Percentiles rank a stretch among this genome's conserved stretches.
phyloP scores from a whole-genome alignment of 2,888 invertebrate genomes.

The Notodonta ziczac region DNA sequence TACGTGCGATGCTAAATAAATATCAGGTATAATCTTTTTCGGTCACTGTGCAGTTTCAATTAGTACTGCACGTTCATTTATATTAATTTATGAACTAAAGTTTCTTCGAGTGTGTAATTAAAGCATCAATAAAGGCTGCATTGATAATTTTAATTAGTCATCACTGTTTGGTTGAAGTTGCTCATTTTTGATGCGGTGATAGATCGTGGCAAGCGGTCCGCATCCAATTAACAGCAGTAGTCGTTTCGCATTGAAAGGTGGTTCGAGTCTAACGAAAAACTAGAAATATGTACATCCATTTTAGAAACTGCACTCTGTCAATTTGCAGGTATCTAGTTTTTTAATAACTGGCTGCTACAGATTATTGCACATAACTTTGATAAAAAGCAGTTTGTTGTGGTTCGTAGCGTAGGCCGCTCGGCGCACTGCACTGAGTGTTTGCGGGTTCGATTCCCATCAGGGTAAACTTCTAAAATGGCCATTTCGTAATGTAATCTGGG shows the following conservation, averaged over 20 bases:
- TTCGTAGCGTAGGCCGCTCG: no score
- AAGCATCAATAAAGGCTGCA: constrained; percentile 34
- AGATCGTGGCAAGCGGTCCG: constrained; percentile 51
- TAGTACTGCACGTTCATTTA: background rate
- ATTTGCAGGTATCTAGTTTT: no score
- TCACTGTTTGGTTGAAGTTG: constrained; percentile 53
- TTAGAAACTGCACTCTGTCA: background rate
- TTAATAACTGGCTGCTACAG: no score
- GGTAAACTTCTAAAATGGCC: no score
- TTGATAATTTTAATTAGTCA: constrained; percentile 56
- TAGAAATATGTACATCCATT: background rate
- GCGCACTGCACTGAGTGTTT: no score
- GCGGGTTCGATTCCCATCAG: no score
- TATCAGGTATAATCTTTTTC: background rate
- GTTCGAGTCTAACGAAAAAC: constrained; percentile 9
- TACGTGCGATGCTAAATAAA: no score
- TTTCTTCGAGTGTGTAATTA: constrained; percentile 19
- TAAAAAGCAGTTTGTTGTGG: no score
- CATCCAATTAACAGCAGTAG: constrained; percentile 67
- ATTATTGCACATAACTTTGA: no score
- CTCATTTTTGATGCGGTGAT: constrained; percentile 61
- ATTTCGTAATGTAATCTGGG: no score
- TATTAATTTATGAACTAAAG: constrained; percentile 9
- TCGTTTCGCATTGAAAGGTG: constrained; percentile 58
- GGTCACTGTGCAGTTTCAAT: background rate